phyloP scores from a whole-genome alignment of 1,140 invertebrate genomes.

The Drosophila dunni region DNA sequence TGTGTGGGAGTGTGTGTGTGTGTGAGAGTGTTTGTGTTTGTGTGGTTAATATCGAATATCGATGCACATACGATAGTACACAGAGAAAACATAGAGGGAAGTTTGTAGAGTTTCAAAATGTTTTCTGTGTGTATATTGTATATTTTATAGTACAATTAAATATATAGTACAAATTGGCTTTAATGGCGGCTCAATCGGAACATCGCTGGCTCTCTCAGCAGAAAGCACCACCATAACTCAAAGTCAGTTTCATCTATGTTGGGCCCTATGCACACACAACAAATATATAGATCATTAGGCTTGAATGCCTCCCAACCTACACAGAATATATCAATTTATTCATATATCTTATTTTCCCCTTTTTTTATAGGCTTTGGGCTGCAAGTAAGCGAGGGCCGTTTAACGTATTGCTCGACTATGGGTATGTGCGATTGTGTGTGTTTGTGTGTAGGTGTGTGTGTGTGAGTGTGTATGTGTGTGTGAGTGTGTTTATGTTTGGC shows the following conservation, averaged over 20 bases:
- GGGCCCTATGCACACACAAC: constrained; percentile 68
- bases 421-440: neutral
- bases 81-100: constrained; percentile 65
- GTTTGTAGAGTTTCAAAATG: constrained; percentile 11
- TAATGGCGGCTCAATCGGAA: constrained; percentile 61
- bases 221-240: constrained; percentile 85
- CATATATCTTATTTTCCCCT: constrained; percentile 8
- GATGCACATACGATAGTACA: constrained; percentile 70
- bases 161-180: constrained; percentile 41
- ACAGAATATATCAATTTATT: constrained; percentile 18
- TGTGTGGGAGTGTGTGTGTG: neutral
- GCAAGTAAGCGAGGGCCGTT: constrained; percentile 65
- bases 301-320: constrained; percentile 33
- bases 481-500: constrained; percentile 7
- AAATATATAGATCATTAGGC: neutral
- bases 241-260: constrained; percentile 82
- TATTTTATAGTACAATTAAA: constrained; percentile 39
- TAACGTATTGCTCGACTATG: constrained; percentile 21
- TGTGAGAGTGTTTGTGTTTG: constrained; percentile 17
- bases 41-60: constrained; percentile 51
- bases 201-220: constrained; percentile 78
- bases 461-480: constrained; percentile 2
- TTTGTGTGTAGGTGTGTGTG: constrained; percentile 14
- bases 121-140: constrained; percentile 75
- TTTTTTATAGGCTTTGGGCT: constrained; percentile 70